Base-by-base conservation (phyloP, 2,797 vertebrate species). In the Loris lydekkerianus region DNA sequence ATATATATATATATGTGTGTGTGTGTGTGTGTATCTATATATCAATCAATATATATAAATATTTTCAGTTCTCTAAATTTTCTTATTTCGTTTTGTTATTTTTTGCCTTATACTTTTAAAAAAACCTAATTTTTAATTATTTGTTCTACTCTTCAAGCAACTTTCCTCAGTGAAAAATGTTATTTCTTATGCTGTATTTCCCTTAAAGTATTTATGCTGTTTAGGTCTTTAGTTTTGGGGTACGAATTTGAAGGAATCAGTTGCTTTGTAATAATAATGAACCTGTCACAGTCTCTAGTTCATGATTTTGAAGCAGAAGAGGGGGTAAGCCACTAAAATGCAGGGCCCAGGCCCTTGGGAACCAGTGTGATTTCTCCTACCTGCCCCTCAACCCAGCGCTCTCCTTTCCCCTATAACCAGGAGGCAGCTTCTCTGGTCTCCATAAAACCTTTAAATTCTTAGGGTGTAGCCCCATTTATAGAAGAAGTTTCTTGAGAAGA, bases 71-170 rank as follows among this genome's bases (percentile, higher is more conserved):
- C n/a, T 3, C 18, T 49, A 81, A 73, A 56, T 76, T 13, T 65
- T 83, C 49, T n/a, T 60, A 67, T 27, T 69, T 63, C 84, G 49
- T 31, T 0, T 70, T 87, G 21, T 31, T 75, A 31, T 70, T 60
- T 69, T 86, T 65, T 76, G 7, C 5, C 0, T 83, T n/a, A n/a
- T 40, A 43, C 2, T 2, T 10, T 87, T 85, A 37, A 37, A 11
- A 76, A 91, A 93, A 70, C 20, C 40, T 34, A 60, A 37, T 49
- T 81, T 78, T 89, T 46, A 80, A 73, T 85, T 49, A 37, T 78
- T 49, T 89, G 5, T 60, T 25, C 72, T 90, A 14, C 81, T 85
- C 10, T 72, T 37, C 20, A 63, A 34, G 29, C 84, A 72, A 49
- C 23, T 80, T 46, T 31, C 25, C 31, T 63, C 58, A 25, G 18